Conservation (phyloP, 2,888 invertebrate species). For the Allacma fusca region DNA sequence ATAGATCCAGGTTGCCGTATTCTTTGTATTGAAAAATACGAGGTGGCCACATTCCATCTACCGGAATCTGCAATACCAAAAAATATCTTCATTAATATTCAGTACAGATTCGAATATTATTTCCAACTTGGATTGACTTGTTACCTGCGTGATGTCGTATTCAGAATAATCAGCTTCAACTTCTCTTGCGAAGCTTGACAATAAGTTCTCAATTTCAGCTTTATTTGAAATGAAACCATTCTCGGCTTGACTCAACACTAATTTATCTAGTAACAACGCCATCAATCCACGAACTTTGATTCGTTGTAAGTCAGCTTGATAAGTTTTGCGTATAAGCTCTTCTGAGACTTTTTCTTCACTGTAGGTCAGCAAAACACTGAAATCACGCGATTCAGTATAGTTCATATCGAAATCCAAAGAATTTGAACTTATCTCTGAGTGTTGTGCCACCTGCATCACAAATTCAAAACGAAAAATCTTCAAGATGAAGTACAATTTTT, state of each 20-base stretch:
- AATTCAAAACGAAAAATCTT: neutral
- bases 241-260: conserved; percentile 37
- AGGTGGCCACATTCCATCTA: conserved; percentile 54
- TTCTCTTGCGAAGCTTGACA: conserved; percentile 30
- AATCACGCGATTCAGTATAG: conserved; percentile 54
- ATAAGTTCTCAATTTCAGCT: conserved; percentile 32
- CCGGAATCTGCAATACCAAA: conserved; percentile 42
- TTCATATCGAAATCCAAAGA: conserved; percentile 32
- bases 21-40: conserved; percentile 39
- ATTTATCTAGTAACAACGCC: conserved; percentile 44
- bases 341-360: conserved; percentile 39
- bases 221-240: neutral
- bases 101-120: neutral
- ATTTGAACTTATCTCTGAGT: conserved; percentile 30
- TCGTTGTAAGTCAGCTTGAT: conserved; percentile 43
- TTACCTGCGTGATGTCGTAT: conserved; percentile 35
- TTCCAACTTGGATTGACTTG: neutral
- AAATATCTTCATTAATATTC: neutral
- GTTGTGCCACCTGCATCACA: conserved; percentile 41
- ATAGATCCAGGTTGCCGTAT: conserved; percentile 39
- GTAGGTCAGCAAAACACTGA: conserved; percentile 48
- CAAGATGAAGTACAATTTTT: no score
- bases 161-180: conserved; percentile 41
- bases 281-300: conserved; percentile 47
- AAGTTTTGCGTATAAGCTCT: conserved; percentile 36